Conservation (phyloP, 2,113 vertebrate species). For the Semicossyphus pulcher region DNA sequence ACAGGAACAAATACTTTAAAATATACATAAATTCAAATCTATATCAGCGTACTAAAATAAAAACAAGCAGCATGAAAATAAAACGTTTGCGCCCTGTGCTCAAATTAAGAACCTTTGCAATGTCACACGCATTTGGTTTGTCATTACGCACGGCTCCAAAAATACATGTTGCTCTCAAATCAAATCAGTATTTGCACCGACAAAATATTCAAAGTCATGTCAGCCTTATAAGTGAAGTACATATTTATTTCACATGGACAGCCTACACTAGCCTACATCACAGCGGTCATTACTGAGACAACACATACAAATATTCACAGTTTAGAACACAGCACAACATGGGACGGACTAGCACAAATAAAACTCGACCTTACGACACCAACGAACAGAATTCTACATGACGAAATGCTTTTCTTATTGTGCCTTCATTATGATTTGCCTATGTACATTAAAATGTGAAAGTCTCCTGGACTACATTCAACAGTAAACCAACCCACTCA, state of each 20-base stretch:
- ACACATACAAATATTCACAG: conserved; percentile 85
- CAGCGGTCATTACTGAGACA: conserved; percentile 79
- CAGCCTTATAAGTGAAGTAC: conserved; percentile 74
- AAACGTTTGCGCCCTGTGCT: no score
- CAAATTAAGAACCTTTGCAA: background rate
- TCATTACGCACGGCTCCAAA: conserved; percentile 16
- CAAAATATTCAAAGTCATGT: conserved; percentile 60
- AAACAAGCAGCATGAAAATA: background rate
- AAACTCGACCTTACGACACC: conserved; percentile 71
- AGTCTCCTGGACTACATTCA: conserved; percentile 82
- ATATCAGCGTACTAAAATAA: background rate
- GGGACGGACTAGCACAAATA: conserved; percentile 76
- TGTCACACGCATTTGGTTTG: background rate
- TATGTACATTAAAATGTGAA: conserved; percentile 79
- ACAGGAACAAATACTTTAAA: conserved; percentile 2
- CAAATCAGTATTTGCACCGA: conserved; percentile 19
- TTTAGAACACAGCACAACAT: conserved; percentile 82
- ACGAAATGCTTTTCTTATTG: conserved; percentile 76
- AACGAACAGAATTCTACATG: conserved; percentile 66
- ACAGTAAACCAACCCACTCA: conserved; percentile 76
- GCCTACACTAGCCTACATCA: conserved; percentile 76
- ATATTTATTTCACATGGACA: conserved; percentile 85
- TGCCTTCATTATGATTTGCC: conserved; percentile 82
- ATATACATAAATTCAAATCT: background rate
- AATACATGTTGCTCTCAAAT: conserved; percentile 17